Evolutionary conservation across 64 coral and sea anemone genomes (phyloP), one percentile per base, ranked within the genome.

Genomic region (Montipora capricornis): DNA sequence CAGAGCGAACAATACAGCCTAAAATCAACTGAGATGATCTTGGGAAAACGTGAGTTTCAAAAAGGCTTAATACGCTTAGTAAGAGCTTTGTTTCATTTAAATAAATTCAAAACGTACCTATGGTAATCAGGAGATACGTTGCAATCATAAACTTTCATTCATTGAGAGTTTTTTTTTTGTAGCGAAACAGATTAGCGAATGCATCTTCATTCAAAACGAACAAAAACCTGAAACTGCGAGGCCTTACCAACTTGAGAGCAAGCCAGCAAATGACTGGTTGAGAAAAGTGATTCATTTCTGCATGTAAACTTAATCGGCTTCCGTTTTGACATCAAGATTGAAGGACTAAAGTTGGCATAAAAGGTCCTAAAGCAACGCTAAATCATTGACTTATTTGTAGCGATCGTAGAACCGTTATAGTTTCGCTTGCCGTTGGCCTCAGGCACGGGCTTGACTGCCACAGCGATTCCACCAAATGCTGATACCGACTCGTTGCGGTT

Each of bases 241-340:
- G 37, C 37, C 37, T 19, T 47, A 29, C 5, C 14, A 6, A 66
- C 37, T 47, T 37, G 24, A 62, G 60, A 17, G 61, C 61, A 68
- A 84, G 61, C 61, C 26, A 68, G 81, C 59, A 68, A 84, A 49
- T 68, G 44, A 71, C 60, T 71, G 44, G 70, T 85, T 71, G 68
- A 2, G 45, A 7, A 46, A 85, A 70, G 46, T 20, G 82, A 85
- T 85, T 85, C 62, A 47, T 16, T 44, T 47, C 3, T 59, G 69
- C 71, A 95, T 90, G 90, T 85, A 95, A 95, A 76, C 64, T 95
- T 95, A 95, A 95, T 90, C 15, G 75, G 11, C 22, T 92, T 87
- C 74, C 81, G 57, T 47, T 71, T 88, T 95, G 90, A 95, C 89
- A 95, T 95, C 89, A 95, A 37, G 37, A 37, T 37, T 37, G 37